Conservation (phyloP, 2,888 invertebrate species). For the Drosophila prostipennis region DNA sequence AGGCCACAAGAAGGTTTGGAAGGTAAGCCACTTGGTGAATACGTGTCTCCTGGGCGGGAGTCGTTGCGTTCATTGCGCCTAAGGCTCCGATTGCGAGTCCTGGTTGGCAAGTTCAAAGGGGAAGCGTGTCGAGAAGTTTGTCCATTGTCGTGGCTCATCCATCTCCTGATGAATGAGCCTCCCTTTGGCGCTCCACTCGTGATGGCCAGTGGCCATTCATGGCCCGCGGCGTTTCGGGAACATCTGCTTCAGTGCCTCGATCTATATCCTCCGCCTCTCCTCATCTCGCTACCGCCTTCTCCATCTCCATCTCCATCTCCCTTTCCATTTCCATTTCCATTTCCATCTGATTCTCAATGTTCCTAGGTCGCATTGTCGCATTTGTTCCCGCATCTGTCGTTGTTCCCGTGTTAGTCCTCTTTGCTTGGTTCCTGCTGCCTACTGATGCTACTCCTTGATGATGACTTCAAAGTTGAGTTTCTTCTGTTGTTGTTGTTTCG, state of each 20-base stretch:
- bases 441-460: conserved; percentile 44
- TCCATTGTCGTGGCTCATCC: conserved; percentile 5
- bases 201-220: conserved; percentile 15
- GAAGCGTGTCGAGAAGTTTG: conserved; percentile 5
- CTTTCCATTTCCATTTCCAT: neutral
- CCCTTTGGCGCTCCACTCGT: conserved; percentile 17
- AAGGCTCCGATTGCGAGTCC: conserved; percentile 4
- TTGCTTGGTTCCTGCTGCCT: conserved; percentile 19
- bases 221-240: conserved; percentile 26
- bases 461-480: conserved; percentile 64
- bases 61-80: conserved; percentile 4
- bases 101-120: conserved; percentile 8
- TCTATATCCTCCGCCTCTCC: neutral
- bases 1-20: conserved; percentile 17
- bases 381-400: conserved; percentile 27
- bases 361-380: conserved; percentile 22
- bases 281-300: neutral
- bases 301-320: neutral
- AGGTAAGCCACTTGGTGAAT: conserved; percentile 32
- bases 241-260: conserved; percentile 4
- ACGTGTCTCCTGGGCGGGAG: conserved; percentile 18
- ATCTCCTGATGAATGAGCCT: conserved; percentile 6
- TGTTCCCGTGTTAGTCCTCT: conserved; percentile 25
- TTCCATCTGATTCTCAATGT: neutral
- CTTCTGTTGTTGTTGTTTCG: conserved; percentile 51